These are phyloP conservation scores for Acleris holmiana DNA, from an alignment of 2,888 invertebrate species.

Conservation along the genomic window DNA sequence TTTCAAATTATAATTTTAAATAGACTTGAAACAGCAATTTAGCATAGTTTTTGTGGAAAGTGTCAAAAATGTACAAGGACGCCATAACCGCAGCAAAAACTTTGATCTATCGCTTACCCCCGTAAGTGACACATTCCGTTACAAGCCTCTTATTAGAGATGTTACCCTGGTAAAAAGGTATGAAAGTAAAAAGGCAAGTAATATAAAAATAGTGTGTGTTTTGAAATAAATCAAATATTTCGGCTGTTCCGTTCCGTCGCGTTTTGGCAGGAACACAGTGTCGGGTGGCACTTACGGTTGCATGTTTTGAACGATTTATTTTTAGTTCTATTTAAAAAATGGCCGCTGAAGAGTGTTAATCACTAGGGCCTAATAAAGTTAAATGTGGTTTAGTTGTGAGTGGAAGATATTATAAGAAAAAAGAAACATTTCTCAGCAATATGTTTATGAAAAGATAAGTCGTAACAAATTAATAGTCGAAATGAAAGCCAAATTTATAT, in stretches of 20 bases:
- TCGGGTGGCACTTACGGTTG: constrained; percentile 37
- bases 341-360: constrained; percentile 26
- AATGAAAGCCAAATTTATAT: no score
- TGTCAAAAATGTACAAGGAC: no score
- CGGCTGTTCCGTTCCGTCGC: constrained; percentile 25
- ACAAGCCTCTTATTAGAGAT: constrained; percentile 16
- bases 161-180: constrained; percentile 26
- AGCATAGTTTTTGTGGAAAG: no score
- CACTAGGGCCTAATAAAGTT: constrained; percentile 13
- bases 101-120: constrained; percentile 18
- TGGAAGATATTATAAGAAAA: background rate
- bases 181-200: constrained; percentile 11
- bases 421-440: no score
- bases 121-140: constrained; percentile 31
- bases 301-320: constrained; percentile 35
- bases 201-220: constrained; percentile 32
- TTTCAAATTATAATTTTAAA: no score
- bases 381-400: background rate
- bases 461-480: no score
- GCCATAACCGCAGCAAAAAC: constrained; percentile 20
- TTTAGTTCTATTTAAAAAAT: constrained; percentile 33
- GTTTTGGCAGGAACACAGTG: constrained; percentile 37
- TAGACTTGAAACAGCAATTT: no score
- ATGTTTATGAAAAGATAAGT: no score
- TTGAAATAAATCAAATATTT: constrained; percentile 36